These are phyloP conservation scores for Drosophila recens DNA, from an alignment of 2,888 invertebrate species.

Conservation along the genomic window DNA sequence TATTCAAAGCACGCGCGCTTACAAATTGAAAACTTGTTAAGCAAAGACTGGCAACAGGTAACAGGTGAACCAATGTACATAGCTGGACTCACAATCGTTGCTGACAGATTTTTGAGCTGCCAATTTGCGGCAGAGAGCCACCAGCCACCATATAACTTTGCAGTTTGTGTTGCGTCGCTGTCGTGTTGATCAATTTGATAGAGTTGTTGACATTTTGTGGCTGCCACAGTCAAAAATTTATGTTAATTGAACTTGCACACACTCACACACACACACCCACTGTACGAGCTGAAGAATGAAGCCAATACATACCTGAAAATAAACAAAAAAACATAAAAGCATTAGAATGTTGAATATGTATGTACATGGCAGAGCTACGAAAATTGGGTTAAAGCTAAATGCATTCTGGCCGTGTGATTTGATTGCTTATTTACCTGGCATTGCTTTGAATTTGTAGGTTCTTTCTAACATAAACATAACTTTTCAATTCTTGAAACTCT, in stretches of 20 bases:
- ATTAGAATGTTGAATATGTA: conserved; percentile 52
- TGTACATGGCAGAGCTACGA: conserved; percentile 10
- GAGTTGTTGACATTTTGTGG: conserved; percentile 74
- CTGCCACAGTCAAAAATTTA: conserved; percentile 56
- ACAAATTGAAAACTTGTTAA: conserved; percentile 82
- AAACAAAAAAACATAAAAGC: conserved; percentile 49
- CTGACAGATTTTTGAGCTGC: conserved; percentile 72
- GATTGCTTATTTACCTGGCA: conserved; percentile 48
- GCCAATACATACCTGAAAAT: conserved; percentile 69
- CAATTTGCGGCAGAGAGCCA: conserved; percentile 60
- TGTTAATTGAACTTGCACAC: conserved; percentile 60
- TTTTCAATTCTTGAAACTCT: conserved; percentile 30
- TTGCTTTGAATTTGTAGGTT: conserved; percentile 47
- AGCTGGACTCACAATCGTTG: conserved; percentile 22
- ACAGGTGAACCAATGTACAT: conserved; percentile 56
- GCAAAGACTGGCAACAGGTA: conserved; percentile 41
- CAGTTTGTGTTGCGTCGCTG: conserved; percentile 19
- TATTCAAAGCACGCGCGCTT: conserved; percentile 81
- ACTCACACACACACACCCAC: conserved; percentile 57
- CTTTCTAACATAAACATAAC: conserved; percentile 61
- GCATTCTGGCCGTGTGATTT: conserved; percentile 31
- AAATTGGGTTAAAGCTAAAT: conserved; percentile 71
- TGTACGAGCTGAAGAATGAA: conserved; percentile 6
- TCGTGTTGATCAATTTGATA: conserved; percentile 61
- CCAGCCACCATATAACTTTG: conserved; percentile 32